Conservation (phyloP, 1,140 invertebrate genomes). For the Meloidogyne hapla region DNA sequence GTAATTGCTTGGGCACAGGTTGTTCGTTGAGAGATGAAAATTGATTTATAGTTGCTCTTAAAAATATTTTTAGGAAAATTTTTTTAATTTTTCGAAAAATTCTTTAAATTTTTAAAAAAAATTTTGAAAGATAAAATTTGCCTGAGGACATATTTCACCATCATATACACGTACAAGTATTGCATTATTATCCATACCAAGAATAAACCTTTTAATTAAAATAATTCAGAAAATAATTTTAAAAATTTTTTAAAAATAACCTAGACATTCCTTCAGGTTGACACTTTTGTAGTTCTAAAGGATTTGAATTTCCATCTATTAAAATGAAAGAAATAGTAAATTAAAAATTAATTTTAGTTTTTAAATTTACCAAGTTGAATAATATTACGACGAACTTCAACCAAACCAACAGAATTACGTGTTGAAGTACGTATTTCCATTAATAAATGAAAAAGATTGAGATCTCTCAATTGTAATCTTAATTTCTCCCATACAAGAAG, state of each 20-base stretch:
- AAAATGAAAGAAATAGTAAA: not conserved
- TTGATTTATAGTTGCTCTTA: slow-evolving; percentile 48
- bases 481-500: slow-evolving; percentile 45
- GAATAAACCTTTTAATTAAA: slow-evolving; percentile 32
- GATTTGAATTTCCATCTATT: slow-evolving; percentile 36
- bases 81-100: not conserved
- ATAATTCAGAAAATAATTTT: not conserved
- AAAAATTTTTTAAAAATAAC: not conserved
- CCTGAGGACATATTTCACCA: slow-evolving; percentile 43
- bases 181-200: slow-evolving; percentile 45
- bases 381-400: not conserved
- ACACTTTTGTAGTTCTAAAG: slow-evolving; percentile 51
- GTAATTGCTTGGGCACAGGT: slow-evolving; percentile 36
- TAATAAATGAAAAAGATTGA: slow-evolving; percentile 49
- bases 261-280: slow-evolving; percentile 45
- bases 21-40: slow-evolving; percentile 41
- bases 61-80: slow-evolving; percentile 2
- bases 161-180: slow-evolving; percentile 46
- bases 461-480: slow-evolving; percentile 40
- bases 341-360: no score
- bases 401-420: not conserved
- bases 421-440: slow-evolving; percentile 42
- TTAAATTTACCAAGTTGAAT: slow-evolving; percentile 26
- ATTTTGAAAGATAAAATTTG: slow-evolving; percentile 3
- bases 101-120: not conserved